Conservation (phyloP, 2,113 vertebrate species). For the Urocolius indicus region DNA sequence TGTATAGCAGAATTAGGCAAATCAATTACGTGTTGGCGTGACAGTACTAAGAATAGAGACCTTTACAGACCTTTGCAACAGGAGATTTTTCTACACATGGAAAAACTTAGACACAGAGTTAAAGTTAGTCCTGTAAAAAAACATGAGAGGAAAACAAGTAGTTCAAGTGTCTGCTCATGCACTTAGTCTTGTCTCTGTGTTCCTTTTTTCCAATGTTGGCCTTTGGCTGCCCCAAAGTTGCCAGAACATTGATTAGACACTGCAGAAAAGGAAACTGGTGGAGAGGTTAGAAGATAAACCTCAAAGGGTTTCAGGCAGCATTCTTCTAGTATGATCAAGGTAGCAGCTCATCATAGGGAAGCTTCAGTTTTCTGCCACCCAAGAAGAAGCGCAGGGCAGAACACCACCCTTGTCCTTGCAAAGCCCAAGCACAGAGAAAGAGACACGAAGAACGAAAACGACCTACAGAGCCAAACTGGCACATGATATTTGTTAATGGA, state of each 20-base stretch:
- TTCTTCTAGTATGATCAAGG: not conserved
- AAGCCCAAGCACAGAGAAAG: not conserved
- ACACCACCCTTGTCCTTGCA: not conserved
- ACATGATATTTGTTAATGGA: not conserved
- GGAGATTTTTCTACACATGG: constrained; percentile 41
- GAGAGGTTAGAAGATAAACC: constrained; percentile 2
- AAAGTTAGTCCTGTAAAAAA: constrained; percentile 33
- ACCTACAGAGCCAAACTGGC: not conserved
- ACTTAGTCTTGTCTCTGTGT: not conserved
- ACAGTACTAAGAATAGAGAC: constrained; percentile 46
- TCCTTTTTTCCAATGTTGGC: not conserved
- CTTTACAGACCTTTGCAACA: constrained; percentile 5
- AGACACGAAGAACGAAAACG: not conserved
- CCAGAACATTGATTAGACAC: not conserved
- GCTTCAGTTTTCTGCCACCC: not conserved
- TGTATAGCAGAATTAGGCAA: constrained; percentile 3
- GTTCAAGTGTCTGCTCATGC: not conserved
- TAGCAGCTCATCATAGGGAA: not conserved
- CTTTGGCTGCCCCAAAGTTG: constrained; percentile 17
- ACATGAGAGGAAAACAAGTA: not conserved
- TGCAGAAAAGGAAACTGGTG: not conserved
- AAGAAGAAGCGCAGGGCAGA: not conserved
- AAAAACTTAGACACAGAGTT: constrained; percentile 49
- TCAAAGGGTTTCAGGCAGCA: not conserved
- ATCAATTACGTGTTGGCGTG: constrained; percentile 32